These are phyloP conservation scores for Sebastes cheni DNA, from an alignment of 2,797 vertebrate species.

Conservation along the genomic window DNA sequence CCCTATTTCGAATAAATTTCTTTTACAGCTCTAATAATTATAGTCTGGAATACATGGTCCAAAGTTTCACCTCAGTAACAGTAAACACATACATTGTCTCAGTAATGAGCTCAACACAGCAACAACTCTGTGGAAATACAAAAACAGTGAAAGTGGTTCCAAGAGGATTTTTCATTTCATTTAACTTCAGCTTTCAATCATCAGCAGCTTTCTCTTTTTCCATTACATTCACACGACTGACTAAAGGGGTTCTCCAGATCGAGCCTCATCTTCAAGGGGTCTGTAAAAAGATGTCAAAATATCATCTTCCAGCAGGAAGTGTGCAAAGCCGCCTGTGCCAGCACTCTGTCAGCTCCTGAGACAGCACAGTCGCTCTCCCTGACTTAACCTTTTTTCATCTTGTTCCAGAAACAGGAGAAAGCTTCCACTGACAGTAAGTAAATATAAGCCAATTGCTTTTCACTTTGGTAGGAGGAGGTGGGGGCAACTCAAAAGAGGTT, in stretches of 20 bases:
- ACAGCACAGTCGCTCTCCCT: constrained; percentile 45
- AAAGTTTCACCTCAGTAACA: constrained; percentile 1
- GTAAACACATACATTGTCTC: neutral
- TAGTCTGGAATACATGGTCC: neutral
- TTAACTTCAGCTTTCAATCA: constrained; percentile 37
- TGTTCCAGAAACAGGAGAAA: constrained; percentile 47
- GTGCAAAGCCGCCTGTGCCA: constrained; percentile 54
- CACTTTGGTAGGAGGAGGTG: constrained; percentile 24
- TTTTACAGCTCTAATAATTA: constrained; percentile 23
- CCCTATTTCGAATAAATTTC: neutral
- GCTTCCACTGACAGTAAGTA: constrained; percentile 61
- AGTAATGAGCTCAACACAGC: constrained; percentile 3
- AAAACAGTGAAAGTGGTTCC: constrained; percentile 18
- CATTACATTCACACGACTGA: constrained; percentile 44
- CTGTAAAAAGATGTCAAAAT: constrained; percentile 68
- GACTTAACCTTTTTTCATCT: constrained; percentile 52
- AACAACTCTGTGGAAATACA: constrained; percentile 7
- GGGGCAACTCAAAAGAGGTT: constrained; percentile 29
- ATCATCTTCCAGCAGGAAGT: constrained; percentile 53
- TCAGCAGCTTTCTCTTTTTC: constrained; percentile 23
- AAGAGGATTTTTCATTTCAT: constrained; percentile 11
- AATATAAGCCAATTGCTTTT: constrained; percentile 71
- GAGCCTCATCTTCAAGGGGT: constrained; percentile 53
- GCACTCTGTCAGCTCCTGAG: constrained; percentile 65
- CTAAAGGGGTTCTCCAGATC: constrained; percentile 53